Percentiles rank a stretch among this genome's conserved stretches.
phyloP scores from a whole-genome alignment of 2,113 vertebrate species.

The Dasyurus viverrinus region DNA sequence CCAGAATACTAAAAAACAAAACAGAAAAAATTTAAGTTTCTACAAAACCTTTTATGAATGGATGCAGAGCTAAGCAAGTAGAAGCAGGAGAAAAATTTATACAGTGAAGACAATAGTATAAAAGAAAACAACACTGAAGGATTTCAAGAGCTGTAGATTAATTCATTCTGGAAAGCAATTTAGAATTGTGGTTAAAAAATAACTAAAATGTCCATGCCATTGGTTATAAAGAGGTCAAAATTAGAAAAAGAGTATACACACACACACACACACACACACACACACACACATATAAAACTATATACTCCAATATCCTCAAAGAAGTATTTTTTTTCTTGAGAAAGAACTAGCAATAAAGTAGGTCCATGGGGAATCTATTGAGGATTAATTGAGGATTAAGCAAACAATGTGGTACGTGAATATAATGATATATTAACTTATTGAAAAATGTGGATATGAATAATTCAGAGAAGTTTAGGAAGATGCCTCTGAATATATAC shows the following conservation, averaged over 20 bases:
- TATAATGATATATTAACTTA: not conserved
- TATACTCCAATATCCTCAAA: not conserved
- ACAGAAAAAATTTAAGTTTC: not conserved
- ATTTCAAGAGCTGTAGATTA: not conserved
- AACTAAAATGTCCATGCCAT: not conserved
- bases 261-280: too few relatives aligned
- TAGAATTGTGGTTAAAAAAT: not conserved
- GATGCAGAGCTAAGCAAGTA: not conserved
- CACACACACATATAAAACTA: too few relatives aligned
- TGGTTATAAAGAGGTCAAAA: not conserved
- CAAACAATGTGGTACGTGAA: not conserved
- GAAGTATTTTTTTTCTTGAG: not conserved
- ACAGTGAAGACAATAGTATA: not conserved
- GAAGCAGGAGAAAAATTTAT: not conserved
- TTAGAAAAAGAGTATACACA: not conserved
- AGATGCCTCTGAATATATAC: not conserved
- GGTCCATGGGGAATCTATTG: not conserved
- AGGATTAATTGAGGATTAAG: not conserved
- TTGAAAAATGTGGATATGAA: not conserved
- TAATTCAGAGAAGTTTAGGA: not conserved
- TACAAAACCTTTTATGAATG: not conserved
- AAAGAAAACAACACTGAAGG: not conserved
- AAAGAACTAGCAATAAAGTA: not conserved
- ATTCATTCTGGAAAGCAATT: not conserved
- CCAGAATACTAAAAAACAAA: slow-evolving; percentile 90